Evolutionary conservation across 2,888 invertebrate species (phyloP), one percentile per base, ranked within the genome.

Genomic region (Cataglyphis livida): DNA sequence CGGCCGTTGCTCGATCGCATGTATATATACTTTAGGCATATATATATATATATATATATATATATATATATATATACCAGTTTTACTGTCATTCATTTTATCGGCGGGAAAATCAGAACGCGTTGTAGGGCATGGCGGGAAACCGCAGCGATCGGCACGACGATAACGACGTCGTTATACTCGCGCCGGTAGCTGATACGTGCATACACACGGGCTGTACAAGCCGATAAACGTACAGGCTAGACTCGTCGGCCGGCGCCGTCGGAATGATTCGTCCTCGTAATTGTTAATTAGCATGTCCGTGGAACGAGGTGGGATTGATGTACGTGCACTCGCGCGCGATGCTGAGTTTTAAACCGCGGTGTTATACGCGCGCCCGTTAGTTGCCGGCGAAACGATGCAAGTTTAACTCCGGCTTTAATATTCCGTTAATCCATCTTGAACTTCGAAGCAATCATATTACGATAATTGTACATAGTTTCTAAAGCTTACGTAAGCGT

Each of bases 281-380:
- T 91, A 89, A 91, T 90, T 90, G 89, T 91, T 91, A 91, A 92
- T 92, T 91, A 91, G 88, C 90, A 87, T 73, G 85, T 86, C 86
- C 84, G 81, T 75, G 74, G 81, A 25, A 61, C 73, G 84, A 25
- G 62, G 18, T 68, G 51, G 32, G n/a, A 10, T 15, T n/a, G 18
- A 15, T 62, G 28, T 25, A 44, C 5, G 28, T n/a, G 32, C 61
- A 64, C 2, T 44, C 66, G 28, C 25, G 79, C 25, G 38, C n/a
- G 35, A 62, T 35, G 41, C 12, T 68, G 35, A 82, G 68, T 84
- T 84, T 78, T 78, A 78, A 84, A 48, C 70, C 81, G 25, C 73
- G 83, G 38, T 74, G 66, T 68, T 62, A 48, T 66, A 64, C 38
- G 70, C 73, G 66, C 18, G 18, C 15, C 62, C 51, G 57, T 68